These are phyloP conservation scores for Platygyra sinensis DNA, from an alignment of 64 coral and sea anemone genomes.

Conservation along the genomic window DNA sequence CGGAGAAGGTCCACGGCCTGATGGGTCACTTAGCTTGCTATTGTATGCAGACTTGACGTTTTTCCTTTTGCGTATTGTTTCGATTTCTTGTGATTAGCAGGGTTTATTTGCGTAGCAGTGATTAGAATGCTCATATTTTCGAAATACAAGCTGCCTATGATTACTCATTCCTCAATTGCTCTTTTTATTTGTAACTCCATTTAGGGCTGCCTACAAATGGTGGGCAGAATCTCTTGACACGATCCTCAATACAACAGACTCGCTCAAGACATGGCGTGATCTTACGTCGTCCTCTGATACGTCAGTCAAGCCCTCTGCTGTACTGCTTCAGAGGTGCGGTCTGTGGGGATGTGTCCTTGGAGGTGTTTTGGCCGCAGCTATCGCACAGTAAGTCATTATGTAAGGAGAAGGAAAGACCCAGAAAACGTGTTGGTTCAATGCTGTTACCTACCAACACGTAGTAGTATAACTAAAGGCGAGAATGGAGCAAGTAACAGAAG, in stretches of 20 bases:
- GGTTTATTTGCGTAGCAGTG: too few species aligned
- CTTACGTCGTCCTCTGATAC: slow-evolving; percentile 20
- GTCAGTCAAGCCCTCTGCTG: slow-evolving; percentile 41
- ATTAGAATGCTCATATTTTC: too few species aligned
- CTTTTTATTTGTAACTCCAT: not conserved
- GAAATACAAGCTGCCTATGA: too few species aligned
- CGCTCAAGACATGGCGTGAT: slow-evolving; percentile 74
- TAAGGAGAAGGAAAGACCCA: not conserved
- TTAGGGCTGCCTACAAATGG: slow-evolving; percentile 83
- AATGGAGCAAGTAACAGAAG: too few species aligned
- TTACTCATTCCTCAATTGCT: not conserved
- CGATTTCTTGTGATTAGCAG: too few species aligned
- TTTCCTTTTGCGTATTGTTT: too few species aligned
- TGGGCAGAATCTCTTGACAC: slow-evolving; percentile 91
- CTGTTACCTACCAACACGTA: too few species aligned
- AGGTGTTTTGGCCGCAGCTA: slow-evolving; percentile 79
- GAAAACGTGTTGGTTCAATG: not conserved
- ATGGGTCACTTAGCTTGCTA: too few species aligned
- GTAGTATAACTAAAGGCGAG: too few species aligned
- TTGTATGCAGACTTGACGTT: too few species aligned
- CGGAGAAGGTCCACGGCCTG: too few species aligned
- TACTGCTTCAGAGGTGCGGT: slow-evolving; percentile 82
- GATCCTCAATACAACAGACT: slow-evolving; percentile 76
- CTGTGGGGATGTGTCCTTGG: slow-evolving; percentile 93
- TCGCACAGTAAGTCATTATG: slow-evolving; percentile 77